Base-by-base conservation (phyloP, 1,140 invertebrate species). In the Physella acuta region DNA sequence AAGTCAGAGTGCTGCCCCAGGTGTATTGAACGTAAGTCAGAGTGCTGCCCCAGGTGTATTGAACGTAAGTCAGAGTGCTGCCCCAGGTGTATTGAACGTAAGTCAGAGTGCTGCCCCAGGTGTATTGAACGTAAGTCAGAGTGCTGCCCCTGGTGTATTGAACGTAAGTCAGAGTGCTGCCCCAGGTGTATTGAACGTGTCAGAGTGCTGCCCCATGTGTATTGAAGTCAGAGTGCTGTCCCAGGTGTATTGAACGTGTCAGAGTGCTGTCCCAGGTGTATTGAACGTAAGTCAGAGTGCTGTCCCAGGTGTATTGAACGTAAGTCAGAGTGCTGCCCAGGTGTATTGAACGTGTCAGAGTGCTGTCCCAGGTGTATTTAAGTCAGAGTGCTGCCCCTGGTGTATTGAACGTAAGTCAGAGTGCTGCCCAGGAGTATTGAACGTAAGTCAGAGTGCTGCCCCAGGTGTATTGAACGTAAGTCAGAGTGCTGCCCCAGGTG, bases 201-300 rank as follows among this genome's bases (percentile, higher is more conserved):
- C 71, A 71, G n/a, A n/a, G n/a, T n/a, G n/a, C n/a, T n/a, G n/a
- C n/a, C n/a, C n/a, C n/a, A n/a, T n/a, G n/a, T n/a, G n/a, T n/a
- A n/a, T n/a, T n/a, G n/a, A n/a, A n/a, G n/a, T n/a, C n/a, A n/a
- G 91, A 94, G 73, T 97, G 94, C 80, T 97, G 94, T 85, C 89
- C 91, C 0, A 89, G 89, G 77, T 97, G 94, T 82, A 89, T 80
- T 1, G 81, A 83, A 78, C 73, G 81, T 82, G 73, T 71, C 71
- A 71, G 91, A 94, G 73, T 97, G 94, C 80, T 97, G 94, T 85
- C 89, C 91, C 0, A 89, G 89, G 77, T 97, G 94, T 82, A 89
- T 80, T 1, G 81, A 83, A 78, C 73, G 81, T 82, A 74, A 72
- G 73, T 72, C n/a, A n/a, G 91, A 94, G 73, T 97, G 94, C 80